Conservation (phyloP, 2,888 invertebrate genomes). For the Drosophila macrospina region DNA sequence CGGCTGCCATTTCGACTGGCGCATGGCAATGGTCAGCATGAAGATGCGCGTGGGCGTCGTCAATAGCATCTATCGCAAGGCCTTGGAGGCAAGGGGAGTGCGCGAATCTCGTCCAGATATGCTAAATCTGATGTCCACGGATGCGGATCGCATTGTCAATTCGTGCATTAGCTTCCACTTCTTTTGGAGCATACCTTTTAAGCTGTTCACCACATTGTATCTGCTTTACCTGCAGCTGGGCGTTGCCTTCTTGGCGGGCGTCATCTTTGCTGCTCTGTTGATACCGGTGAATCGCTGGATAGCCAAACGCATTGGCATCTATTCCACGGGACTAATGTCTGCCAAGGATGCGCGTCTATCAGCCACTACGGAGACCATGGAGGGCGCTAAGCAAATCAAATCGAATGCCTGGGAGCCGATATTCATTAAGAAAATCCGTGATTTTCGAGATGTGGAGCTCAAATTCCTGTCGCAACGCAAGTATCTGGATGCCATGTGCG, state of each 20-base stretch:
- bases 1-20: slow-evolving; percentile 95
- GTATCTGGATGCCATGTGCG: slow-evolving; percentile 98
- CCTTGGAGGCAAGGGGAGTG: slow-evolving; percentile 86
- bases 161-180: slow-evolving; percentile 98
- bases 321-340: slow-evolving; percentile 95
- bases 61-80: slow-evolving; percentile 90
- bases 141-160: slow-evolving; percentile 97
- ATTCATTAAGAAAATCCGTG: slow-evolving; percentile 90
- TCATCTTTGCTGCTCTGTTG: slow-evolving; percentile 93
- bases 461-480: slow-evolving; percentile 93
- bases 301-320: slow-evolving; percentile 93
- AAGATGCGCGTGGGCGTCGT: slow-evolving; percentile 95
- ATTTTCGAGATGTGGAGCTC: slow-evolving; percentile 89
- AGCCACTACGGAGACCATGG: slow-evolving; percentile 93
- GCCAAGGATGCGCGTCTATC: slow-evolving; percentile 96
- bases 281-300: slow-evolving; percentile 97
- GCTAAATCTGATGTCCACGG: slow-evolving; percentile 98
- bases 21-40: slow-evolving; percentile 92
- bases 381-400: slow-evolving; percentile 95
- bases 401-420: slow-evolving; percentile 97
- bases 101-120: slow-evolving; percentile 91
- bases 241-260: slow-evolving; percentile 95
- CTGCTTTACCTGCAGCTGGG: slow-evolving; percentile 95
- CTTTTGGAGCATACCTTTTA: slow-evolving; percentile 96
- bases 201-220: slow-evolving; percentile 93